These are phyloP conservation scores for Teleogryllus oceanicus DNA, from an alignment of 2,888 invertebrate species.

Conservation along the genomic window DNA sequence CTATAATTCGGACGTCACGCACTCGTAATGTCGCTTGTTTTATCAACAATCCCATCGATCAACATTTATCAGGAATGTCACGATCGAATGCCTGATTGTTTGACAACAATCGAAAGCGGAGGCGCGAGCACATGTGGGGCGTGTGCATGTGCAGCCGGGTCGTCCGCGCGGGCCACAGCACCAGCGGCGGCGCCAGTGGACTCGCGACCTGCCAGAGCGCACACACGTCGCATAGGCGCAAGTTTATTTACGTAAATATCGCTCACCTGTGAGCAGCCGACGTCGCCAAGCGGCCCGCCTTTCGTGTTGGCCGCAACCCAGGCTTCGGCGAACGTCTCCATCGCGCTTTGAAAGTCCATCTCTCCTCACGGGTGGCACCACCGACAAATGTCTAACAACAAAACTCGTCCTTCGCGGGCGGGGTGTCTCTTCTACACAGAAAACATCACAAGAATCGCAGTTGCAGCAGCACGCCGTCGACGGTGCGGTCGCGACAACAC, in stretches of 20 bases:
- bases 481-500: background rate
- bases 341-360: constrained; percentile 98
- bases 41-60: too few species aligned
- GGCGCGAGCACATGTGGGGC: too few species aligned
- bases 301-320: constrained; percentile 92
- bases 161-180: too few species aligned
- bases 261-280: constrained; percentile 43
- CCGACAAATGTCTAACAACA: constrained; percentile 19
- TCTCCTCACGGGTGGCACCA: constrained; percentile 24
- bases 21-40: too few species aligned
- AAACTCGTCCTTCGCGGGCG: background rate
- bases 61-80: too few species aligned
- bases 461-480: constrained; percentile 19
- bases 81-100: too few species aligned
- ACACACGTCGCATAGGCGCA: too few species aligned
- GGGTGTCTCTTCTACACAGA: constrained; percentile 1
- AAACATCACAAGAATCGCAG: constrained; percentile 19
- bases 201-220: too few species aligned
- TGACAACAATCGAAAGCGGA: too few species aligned
- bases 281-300: constrained; percentile 43
- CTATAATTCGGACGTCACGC: too few species aligned
- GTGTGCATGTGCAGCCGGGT: too few species aligned
- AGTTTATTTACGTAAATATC: background rate
- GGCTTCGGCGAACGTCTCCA: constrained; percentile 97
- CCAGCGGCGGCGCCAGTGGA: too few species aligned